Evolutionary conservation across 1,140 invertebrate species (phyloP), one percentile per base, ranked within the genome.

Genomic region (Latrodectus geometricus): DNA sequence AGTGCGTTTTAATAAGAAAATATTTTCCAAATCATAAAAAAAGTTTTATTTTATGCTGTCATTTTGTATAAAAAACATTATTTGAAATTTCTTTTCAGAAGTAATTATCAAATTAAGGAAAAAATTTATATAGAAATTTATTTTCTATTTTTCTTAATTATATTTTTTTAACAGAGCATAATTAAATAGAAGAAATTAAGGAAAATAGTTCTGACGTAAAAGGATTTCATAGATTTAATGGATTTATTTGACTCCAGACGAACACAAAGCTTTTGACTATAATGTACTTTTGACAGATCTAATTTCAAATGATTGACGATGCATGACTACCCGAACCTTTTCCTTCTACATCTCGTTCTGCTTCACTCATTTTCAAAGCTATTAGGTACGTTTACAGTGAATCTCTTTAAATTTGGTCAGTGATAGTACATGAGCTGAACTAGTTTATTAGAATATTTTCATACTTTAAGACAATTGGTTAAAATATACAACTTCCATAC

Each of bases 221-320:
- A 35, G 35, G 35, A 35, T 35, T 35, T 61, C 17, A 61, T 61
- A 61, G 11, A 14, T 61, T 61, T 11, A 61, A 61, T 61, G 54
- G 54, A 61, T 61, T 61, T 61, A 61, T 61, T 61, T 61, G 54
- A 61, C 54, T 61, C 11, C 54, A 14, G 54, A 11, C 54, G 17
- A 17, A 14, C 54, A 61, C 54, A 61, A 14, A 14, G 54, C 2
- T 17, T 61, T 61, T 61, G 54, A 61, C 11, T 17, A 61, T 11
- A 61, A 61, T 61, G 54, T 61, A 11, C 11, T 61, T 17, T 17
- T 61, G 54, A 61, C 54, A 61, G 17, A 61, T 61, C 54, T 61
- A 61, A 61, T 61, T 61, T 61, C 54, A 61, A 61, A 61, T 61
- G 54, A 61, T 61, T 61, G 54, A 61, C 54, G 54, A 61, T 61